Percentiles rank a stretch among this genome's conserved stretches.
Evolutionary conservation across 2,113 vertebrate genomes (phyloP).

Genomic region (Silurus asotus): DNA sequence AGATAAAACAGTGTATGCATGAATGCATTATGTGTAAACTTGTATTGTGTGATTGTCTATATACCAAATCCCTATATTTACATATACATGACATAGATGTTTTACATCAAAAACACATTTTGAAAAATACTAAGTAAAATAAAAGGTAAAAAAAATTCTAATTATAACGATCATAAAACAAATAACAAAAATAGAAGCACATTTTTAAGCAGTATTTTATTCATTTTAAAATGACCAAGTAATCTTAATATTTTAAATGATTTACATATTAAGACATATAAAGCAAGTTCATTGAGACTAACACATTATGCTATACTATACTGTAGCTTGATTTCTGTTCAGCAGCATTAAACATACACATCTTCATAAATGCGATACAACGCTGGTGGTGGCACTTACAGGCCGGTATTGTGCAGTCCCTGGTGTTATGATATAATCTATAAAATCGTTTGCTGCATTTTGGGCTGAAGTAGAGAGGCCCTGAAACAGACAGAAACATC

Average conservation of each 20-base stretch:
- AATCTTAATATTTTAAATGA: neutral
- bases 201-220: neutral
- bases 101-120: neutral
- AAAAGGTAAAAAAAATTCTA: too few relatives aligned
- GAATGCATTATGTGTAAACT: neutral
- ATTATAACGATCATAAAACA: too few relatives aligned
- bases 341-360: neutral
- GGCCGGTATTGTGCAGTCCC: conserved; percentile 88
- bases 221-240: neutral
- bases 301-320: neutral
- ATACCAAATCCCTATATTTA: neutral
- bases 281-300: neutral
- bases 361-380: neutral
- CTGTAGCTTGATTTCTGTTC: neutral
- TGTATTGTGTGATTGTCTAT: neutral
- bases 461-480: conserved; percentile 88
- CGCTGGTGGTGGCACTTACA: conserved; percentile 77
- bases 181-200: too few relatives aligned
- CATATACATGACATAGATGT: neutral
- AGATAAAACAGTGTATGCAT: conserved; percentile 31
- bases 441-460: conserved; percentile 92
- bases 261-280: neutral
- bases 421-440: conserved; percentile 88
- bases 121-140: too few relatives aligned
- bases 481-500: conserved; percentile 66